Evolutionary conservation across 2,888 invertebrate species (phyloP), one percentile per base, ranked within the genome.

Genomic region (Drosophila kambysellisi): DNA sequence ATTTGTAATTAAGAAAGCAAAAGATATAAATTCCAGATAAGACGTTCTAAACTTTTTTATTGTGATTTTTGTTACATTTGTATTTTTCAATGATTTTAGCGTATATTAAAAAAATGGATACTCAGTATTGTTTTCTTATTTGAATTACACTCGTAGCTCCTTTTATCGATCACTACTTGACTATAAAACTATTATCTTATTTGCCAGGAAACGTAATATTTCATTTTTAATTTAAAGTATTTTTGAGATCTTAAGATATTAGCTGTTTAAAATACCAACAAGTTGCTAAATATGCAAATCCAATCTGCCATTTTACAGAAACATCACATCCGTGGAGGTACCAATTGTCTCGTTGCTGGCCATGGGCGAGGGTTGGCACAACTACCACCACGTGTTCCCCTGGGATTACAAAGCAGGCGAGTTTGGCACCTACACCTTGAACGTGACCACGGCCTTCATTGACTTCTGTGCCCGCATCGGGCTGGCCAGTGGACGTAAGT

Each of bases 331-430:
- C 0, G 96, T 95, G 7, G 97, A 97, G 89, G 96, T 95, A 86
- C 91, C 95, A 8, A 93, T 95, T 7, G 96, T 97, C 0, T 96
- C 96, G n/a, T 93, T 97, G 51, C 95, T 96, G 9, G 96, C 97
- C 0, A 92, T 97, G 20, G 97, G 97, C 0, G 97, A 97, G 90
- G 97, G 97, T 20, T 97, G 96, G 96, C 97, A 97, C 92, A 97
- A 97, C 92, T 97, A 96, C 91, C 97, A 97, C 90, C 97, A 97
- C 91, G 96, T 96, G 4, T 93, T 93, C 56, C 96, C 96, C 52
- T 96, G 95, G 95, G 95, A 95, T 91, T 96, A 95, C 93, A 94
- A 94, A 91, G 95, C 95, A 81, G 96, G 94, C 74, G 96, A 95
- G 94, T 93, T 96, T 30, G 96, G 96, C 0, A 93, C 94, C 61